Conservation (phyloP, 2,888 invertebrate species). For the Coelinius sp. region DNA sequence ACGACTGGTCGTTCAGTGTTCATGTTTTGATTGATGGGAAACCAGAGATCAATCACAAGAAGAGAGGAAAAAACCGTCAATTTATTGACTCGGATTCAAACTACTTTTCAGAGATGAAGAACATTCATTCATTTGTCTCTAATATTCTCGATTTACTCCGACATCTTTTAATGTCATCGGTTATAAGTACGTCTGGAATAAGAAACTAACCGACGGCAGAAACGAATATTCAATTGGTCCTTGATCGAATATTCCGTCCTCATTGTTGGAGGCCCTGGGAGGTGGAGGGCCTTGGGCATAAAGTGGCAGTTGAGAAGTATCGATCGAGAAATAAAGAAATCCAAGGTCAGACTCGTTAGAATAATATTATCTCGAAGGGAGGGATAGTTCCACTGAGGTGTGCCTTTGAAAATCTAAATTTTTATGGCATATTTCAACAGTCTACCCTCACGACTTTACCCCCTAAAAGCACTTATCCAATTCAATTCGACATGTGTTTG, state of each 20-base stretch:
- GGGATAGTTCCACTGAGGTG: neutral
- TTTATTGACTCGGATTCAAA: neutral
- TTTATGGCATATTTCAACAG: no score
- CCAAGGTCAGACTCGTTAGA: neutral
- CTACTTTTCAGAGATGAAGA: no score
- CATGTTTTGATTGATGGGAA: no score
- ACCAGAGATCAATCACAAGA: no score
- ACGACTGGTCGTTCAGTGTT: no score
- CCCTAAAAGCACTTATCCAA: no score
- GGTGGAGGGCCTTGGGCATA: neutral
- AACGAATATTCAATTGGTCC: conserved; percentile 7
- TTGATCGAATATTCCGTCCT: conserved; percentile 16
- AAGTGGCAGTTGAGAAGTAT: neutral
- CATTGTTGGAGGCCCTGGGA: neutral
- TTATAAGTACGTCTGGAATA: neutral
- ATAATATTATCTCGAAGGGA: neutral
- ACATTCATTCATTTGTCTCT: neutral
- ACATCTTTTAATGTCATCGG: conserved; percentile 5
- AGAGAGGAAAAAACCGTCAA: neutral
- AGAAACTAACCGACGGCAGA: neutral
- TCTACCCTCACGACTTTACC: neutral
- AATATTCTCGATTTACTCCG: neutral
- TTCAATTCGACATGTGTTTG: no score
- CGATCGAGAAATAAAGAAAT: neutral
- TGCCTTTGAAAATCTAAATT: neutral